These are phyloP conservation scores for Gallinago jamesoni DNA, from an alignment of 2,113 vertebrate genomes.

Conservation along the genomic window DNA sequence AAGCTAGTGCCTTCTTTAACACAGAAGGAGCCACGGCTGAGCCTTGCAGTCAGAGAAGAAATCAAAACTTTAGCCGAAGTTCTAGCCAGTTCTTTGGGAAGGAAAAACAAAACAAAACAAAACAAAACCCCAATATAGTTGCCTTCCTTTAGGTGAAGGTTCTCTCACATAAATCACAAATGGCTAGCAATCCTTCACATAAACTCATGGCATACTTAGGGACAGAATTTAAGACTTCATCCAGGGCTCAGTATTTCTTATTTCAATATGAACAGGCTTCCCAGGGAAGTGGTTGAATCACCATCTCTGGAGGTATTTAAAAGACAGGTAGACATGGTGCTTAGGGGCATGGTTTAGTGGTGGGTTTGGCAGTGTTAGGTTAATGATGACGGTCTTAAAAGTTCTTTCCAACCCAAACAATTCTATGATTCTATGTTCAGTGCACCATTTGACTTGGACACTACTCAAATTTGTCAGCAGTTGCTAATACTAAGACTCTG, in stretches of 20 bases:
- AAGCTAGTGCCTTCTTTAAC: background rate
- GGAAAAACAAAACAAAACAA: background rate
- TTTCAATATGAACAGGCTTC: background rate
- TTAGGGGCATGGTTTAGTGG: background rate
- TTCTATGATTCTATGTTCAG: background rate
- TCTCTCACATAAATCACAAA: background rate
- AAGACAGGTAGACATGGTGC: background rate
- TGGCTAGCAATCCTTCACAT: background rate
- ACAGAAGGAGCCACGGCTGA: background rate
- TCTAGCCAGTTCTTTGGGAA: background rate
- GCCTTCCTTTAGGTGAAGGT: rapidly evolving
- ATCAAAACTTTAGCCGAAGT: background rate
- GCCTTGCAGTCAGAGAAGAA: background rate
- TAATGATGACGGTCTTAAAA: background rate
- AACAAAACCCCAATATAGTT: background rate
- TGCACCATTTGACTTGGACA: background rate
- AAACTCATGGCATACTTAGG: background rate
- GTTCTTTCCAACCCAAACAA: background rate
- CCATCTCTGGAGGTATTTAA: background rate
- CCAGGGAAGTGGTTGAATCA: background rate
- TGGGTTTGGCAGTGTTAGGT: background rate
- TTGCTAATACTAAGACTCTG: background rate
- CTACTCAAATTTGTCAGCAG: background rate
- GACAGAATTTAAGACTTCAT: background rate
- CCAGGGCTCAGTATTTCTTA: background rate